Evolutionary conservation across 2,888 invertebrate species (phyloP).

Genomic region (Drosophila flavopinicola): DNA sequence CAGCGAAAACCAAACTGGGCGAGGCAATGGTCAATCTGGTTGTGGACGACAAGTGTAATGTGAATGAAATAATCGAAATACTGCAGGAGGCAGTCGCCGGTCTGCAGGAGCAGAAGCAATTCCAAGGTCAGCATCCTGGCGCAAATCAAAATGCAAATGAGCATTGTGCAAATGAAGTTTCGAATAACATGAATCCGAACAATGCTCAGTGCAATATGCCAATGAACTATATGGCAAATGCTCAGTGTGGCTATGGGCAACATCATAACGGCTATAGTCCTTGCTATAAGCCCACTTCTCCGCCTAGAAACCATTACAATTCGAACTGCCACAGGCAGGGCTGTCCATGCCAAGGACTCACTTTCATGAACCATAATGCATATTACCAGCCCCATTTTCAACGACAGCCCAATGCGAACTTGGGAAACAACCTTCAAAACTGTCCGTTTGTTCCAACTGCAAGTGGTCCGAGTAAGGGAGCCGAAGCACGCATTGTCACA

Average conservation of each 20-base stretch:
- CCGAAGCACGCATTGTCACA: neutral
- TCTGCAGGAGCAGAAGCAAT: slow-evolving; percentile 34
- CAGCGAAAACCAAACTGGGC: neutral
- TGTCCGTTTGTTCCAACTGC: neutral
- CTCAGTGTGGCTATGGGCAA: too few species aligned
- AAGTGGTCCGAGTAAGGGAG: too few species aligned
- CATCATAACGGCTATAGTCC: too few species aligned
- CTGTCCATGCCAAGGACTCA: too few species aligned
- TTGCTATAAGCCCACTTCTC: neutral
- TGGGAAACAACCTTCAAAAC: neutral
- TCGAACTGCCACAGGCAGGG: too few species aligned
- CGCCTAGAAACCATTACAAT: neutral
- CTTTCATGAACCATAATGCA: neutral
- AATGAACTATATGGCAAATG: neutral
- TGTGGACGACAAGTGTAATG: slow-evolving; percentile 37
- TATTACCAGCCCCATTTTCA: neutral
- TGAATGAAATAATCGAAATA: slow-evolving; percentile 40
- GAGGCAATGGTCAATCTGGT: neutral
- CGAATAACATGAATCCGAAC: neutral
- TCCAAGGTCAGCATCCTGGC: neutral
- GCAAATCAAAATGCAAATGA: too few species aligned
- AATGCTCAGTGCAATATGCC: too few species aligned
- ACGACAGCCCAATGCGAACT: neutral
- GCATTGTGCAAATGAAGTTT: neutral
- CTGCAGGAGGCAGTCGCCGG: slow-evolving; percentile 44